These are phyloP conservation scores for Amitus sp. DNA, from an alignment of 2,888 invertebrate species.

Conservation along the genomic window DNA sequence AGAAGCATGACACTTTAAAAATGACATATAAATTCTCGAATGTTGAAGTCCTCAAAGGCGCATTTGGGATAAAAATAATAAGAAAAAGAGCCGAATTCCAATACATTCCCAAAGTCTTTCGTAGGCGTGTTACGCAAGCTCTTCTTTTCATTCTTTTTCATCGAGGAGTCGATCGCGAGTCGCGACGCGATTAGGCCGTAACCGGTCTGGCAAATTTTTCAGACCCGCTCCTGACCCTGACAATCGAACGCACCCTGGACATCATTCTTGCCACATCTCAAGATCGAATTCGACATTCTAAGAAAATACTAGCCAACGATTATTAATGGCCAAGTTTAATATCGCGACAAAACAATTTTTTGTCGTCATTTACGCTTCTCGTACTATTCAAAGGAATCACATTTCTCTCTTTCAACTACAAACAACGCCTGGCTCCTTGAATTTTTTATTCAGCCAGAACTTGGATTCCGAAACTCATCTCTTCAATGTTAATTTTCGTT, in stretches of 20 bases:
- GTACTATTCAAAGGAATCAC: slow-evolving; percentile 4
- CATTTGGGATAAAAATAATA: too few relatives aligned
- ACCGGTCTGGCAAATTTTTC: slow-evolving; percentile 40
- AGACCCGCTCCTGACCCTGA: slow-evolving; percentile 42
- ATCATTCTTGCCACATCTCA: slow-evolving; percentile 25
- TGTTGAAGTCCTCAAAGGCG: too few relatives aligned
- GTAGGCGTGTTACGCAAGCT: slow-evolving; percentile 39
- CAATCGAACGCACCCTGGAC: slow-evolving; percentile 40
- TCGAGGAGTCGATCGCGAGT: too few relatives aligned
- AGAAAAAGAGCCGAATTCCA: slow-evolving; percentile 22
- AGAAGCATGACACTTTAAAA: too few relatives aligned
- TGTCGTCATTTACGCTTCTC: slow-evolving; percentile 2
- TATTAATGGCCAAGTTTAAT: slow-evolving; percentile 9
- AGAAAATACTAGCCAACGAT: slow-evolving; percentile 11
- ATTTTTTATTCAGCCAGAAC: too few relatives aligned
- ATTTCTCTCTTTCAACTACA: not conserved
- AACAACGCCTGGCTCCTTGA: too few relatives aligned
- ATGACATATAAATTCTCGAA: too few relatives aligned
- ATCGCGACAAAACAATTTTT: slow-evolving; percentile 9
- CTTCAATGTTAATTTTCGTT: too few relatives aligned
- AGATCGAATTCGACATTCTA: slow-evolving; percentile 23
- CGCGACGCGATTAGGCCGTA: slow-evolving; percentile 34
- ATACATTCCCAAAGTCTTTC: slow-evolving; percentile 41
- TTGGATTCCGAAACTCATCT: too few relatives aligned
- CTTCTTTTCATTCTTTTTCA: slow-evolving; percentile 20